Base-by-base conservation (phyloP, 2,797 vertebrate species). In the Cyclura pinguis region DNA sequence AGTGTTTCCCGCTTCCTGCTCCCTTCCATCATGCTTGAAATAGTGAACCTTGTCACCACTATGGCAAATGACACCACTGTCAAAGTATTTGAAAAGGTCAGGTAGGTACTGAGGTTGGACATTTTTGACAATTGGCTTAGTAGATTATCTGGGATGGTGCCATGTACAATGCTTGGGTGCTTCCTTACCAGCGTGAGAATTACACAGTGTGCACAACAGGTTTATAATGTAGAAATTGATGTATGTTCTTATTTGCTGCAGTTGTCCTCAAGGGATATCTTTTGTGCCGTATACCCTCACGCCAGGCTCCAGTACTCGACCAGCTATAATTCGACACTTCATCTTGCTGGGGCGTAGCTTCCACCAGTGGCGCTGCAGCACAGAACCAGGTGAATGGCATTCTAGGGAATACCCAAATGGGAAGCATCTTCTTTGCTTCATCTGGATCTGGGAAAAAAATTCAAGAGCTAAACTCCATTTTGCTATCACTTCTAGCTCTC, bases 291-390 rank as follows among this genome's bases (percentile, higher is more conserved):
- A 98, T 74, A 96, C 97, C 67, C 95, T 97, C 9, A 93, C 94
- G 47, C 98, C 98, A 91, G 97, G 95, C n/a, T 67, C 96, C 92
- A 95, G 94, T 89, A 97, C 97, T 80, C 97, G 96, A 47, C 98
- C 98, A 2, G 97, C 97, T 0, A 88, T 97, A 0, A 93, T 97
- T 64, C 97, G 98, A 74, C 98, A 97, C 93, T 98, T 99, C 91
- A 97, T 98, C 83, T 97, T 99, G 77, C 97, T 99, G 88, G 99
- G 99, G 32, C 98, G 99, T 64, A 99, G 98, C 96, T 99, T 99
- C 92, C 97, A 98, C 38, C 99, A 99, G 94, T 99, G 99, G 99
- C 98, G 98, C 86, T 98, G 97, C 94, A 99, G 98, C 96, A 98
- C 98, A 0, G 98, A 99, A 86, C 98, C 98, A 97, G 99, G 99